Base-by-base conservation (phyloP, 2,113 vertebrate species). In the Prietella phreatophila region DNA sequence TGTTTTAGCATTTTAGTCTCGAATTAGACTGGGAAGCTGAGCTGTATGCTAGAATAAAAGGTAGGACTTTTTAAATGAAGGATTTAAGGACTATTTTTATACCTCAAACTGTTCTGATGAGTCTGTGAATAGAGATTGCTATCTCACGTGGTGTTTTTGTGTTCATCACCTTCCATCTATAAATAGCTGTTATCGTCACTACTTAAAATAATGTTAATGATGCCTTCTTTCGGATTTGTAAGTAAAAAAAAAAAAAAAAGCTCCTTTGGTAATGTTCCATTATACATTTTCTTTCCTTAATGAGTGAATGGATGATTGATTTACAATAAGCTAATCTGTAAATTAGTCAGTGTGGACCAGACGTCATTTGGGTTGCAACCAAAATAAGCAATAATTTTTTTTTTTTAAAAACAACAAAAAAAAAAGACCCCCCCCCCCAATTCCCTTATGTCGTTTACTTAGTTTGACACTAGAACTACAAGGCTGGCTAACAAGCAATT, bases 51-150 rank as follows among this genome's bases (percentile, higher is more conserved):
- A 30, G 27, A 80, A 30, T 55, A 50, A 80, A 30, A 30, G 55
- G 50, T 80, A 78, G 75, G 42, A n/a, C 42, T 53, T 55, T 79
- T 55, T 79, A 79, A 53, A 53, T 55, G 76, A 79, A 79, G 76
- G 76, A 55, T 79, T 79, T 56, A 81, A 36, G 3, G 53, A 33
- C 19, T 81, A 58, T 81, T 81, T 81, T 81, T 81, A 81, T 81
- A 81, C 79, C 79, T 58, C 79, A 55, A 33, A 30, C 53, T 58
- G 79, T 81, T 58, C 22, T 81, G 53, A 81, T 58, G 79, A 58
- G 79, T 81, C 30, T 81, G 47, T 80, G 79, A 81, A 58, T 81
- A 80, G 50, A 80, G 7, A 20, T 80, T 30, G 9, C 27, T 55
- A 55, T 19, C 14, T 30, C n/a, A 30, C 11, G 15, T 80, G 53